Percentiles rank a stretch among this genome's conserved stretches.
Evolutionary conservation across 2,888 invertebrate genomes (phyloP).

Genomic region (Pristionchus arcanus): DNA sequence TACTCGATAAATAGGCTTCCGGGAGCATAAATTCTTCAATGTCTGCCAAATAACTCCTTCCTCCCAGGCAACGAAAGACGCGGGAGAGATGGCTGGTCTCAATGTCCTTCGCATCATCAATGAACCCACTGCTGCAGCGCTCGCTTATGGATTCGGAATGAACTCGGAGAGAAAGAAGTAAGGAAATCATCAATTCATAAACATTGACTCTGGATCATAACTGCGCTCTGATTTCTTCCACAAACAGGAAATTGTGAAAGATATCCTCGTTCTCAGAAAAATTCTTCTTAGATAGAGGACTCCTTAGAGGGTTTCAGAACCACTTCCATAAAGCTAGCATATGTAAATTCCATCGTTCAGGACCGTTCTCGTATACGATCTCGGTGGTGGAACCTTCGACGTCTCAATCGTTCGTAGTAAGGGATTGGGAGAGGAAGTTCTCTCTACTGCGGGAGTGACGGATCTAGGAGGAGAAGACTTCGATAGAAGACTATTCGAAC

Average conservation of each 20-base stretch:
- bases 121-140: conserved; percentile 6
- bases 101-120: conserved; percentile 44
- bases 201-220: no score
- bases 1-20: neutral
- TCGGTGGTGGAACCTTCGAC: conserved; percentile 55
- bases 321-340: no score
- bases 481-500: conserved; percentile 41
- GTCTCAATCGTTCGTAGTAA: conserved; percentile 52
- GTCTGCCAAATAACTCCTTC: neutral
- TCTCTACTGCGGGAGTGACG: conserved; percentile 50
- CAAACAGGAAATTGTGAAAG: neutral
- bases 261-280: neutral
- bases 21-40: neutral
- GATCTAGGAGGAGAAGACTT: conserved; percentile 57
- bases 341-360: neutral
- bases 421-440: conserved; percentile 31
- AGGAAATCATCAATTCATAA: no score
- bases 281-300: neutral
- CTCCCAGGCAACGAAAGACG: conserved; percentile 23
- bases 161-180: neutral
- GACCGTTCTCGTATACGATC: conserved; percentile 48
- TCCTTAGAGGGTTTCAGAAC: no score
- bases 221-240: no score
- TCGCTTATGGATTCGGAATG: conserved; percentile 13
- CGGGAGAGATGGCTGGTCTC: conserved; percentile 17